Evolutionary conservation across 2,888 invertebrate species (phyloP).

Genomic region (Athalia circularis): DNA sequence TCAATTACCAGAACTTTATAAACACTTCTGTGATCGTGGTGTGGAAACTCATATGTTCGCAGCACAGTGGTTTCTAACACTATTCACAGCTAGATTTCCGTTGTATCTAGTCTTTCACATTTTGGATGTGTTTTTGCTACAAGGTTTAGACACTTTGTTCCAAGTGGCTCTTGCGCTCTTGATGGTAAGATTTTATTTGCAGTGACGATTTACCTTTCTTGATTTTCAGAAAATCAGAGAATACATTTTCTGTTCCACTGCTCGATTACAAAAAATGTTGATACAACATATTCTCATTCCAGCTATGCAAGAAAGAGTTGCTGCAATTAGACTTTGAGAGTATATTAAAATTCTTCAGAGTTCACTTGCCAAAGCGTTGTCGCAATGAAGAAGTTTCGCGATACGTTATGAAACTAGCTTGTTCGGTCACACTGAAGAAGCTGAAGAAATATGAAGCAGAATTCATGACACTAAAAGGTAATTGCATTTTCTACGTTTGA

Average conservation of each 20-base stretch:
- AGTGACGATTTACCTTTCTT: conserved; percentile 19
- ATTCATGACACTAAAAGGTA: conserved; percentile 86
- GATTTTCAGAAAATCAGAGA: conserved; percentile 12
- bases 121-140: conserved; percentile 94
- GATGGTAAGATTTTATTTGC: conserved; percentile 78
- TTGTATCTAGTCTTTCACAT: conserved; percentile 98
- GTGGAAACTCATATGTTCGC: conserved; percentile 99
- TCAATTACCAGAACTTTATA: conserved; percentile 87
- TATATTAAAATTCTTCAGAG: conserved; percentile 97
- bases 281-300: conserved; percentile 56
- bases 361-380: conserved; percentile 97
- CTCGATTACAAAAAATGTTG: not conserved
- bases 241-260: not conserved
- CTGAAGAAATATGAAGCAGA: conserved; percentile 97
- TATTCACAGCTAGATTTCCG: conserved; percentile 99
- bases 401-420: conserved; percentile 92
- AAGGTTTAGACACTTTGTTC: conserved; percentile 96
- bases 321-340: conserved; percentile 97
- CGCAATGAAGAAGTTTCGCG: conserved; percentile 92
- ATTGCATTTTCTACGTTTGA: conserved; percentile 72
- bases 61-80: conserved; percentile 99
- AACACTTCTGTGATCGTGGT: conserved; percentile 86
- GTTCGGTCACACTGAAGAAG: conserved; percentile 94
- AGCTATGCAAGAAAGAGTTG: conserved; percentile 91
- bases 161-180: conserved; percentile 96